These are phyloP conservation scores for Acropternis orthonyx DNA, from an alignment of 2,797 vertebrate species.

Conservation along the genomic window DNA sequence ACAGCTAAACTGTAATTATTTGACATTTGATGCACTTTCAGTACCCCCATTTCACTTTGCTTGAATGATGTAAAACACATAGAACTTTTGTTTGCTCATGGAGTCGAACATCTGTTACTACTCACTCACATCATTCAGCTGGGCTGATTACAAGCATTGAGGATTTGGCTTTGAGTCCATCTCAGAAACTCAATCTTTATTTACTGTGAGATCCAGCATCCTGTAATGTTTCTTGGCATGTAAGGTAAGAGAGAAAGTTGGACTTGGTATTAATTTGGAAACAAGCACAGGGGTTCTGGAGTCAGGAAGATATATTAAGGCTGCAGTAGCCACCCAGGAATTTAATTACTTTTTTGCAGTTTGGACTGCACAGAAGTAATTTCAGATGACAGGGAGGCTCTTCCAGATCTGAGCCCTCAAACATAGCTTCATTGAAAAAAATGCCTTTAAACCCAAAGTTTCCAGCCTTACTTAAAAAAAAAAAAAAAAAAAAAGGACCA, in stretches of 20 bases:
- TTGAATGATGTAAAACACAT: not conserved
- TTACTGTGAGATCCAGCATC: conserved; percentile 79
- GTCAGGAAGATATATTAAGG: conserved; percentile 22
- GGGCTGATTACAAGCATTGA: conserved; percentile 76
- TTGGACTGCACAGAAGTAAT: not conserved
- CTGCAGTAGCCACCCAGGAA: conserved; percentile 37
- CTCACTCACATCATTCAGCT: conserved; percentile 73
- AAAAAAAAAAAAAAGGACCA: not conserved
- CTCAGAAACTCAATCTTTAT: conserved; percentile 81
- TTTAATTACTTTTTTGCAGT: conserved; percentile 9
- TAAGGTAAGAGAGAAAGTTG: not conserved
- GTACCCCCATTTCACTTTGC: not conserved
- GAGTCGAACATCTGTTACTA: conserved; percentile 54
- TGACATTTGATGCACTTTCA: conserved; percentile 7
- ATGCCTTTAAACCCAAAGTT: not conserved
- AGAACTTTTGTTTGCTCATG: conserved; percentile 30
- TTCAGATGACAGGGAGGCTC: not conserved
- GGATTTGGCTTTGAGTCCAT: conserved; percentile 77
- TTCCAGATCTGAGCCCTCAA: not conserved
- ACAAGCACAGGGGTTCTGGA: conserved; percentile 36
- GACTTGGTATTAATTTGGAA: conserved; percentile 64
- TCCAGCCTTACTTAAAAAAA: not conserved
- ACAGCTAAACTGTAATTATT: not conserved
- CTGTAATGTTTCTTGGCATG: conserved; percentile 72
- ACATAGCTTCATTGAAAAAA: not conserved